These are phyloP conservation scores for Cinara cedri DNA, from an alignment of 2,888 invertebrate genomes.

Conservation along the genomic window DNA sequence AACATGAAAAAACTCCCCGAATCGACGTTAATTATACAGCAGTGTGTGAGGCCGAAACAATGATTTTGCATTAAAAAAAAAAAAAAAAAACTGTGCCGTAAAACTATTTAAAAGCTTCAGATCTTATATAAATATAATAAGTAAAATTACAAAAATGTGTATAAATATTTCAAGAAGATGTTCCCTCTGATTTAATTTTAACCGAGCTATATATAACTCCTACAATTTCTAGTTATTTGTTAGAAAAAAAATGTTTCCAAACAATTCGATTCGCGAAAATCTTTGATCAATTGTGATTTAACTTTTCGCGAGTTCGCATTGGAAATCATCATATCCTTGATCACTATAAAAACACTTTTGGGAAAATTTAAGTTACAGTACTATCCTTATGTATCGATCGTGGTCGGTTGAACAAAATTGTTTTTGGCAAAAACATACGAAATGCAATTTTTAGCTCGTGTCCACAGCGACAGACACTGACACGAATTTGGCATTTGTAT, in stretches of 20 bases:
- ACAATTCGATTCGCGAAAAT: too few relatives aligned
- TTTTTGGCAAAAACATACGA: constrained; percentile 48
- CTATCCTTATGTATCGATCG: neutral
- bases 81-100: too few relatives aligned
- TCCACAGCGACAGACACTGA: neutral
- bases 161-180: too few relatives aligned
- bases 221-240: too few relatives aligned
- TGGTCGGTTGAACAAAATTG: neutral
- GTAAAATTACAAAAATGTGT: neutral
- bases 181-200: too few relatives aligned
- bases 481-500: constrained; percentile 10
- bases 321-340: too few relatives aligned
- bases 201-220: too few relatives aligned
- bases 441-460: constrained; percentile 44
- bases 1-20: neutral
- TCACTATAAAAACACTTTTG: too few relatives aligned
- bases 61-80: neutral
- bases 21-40: neutral
- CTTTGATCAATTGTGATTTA: too few relatives aligned
- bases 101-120: neutral
- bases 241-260: too few relatives aligned
- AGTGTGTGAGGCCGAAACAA: neutral
- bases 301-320: too few relatives aligned
- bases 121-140: neutral
- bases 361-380: too few relatives aligned